These are phyloP conservation scores for Pygocentrus nattereri DNA, from an alignment of 2,797 vertebrate species.

Conservation along the genomic window DNA sequence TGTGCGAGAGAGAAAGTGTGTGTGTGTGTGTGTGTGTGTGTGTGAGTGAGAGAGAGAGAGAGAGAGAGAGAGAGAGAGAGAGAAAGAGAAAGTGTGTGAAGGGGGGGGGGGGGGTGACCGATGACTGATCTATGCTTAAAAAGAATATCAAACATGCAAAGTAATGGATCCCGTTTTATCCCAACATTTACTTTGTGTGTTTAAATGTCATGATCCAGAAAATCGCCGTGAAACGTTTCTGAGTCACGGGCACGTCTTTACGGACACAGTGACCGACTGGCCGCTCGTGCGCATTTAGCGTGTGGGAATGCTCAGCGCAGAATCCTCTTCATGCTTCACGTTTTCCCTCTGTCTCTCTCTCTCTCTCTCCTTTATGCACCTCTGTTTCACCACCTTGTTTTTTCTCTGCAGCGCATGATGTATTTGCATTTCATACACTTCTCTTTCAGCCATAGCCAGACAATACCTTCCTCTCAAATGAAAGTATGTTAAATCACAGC, in stretches of 20 bases:
- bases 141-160: constrained; percentile 34
- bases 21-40: constrained; percentile 38
- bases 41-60: constrained; percentile 23
- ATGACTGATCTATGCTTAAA: constrained; percentile 40
- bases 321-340: constrained; percentile 65
- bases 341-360: constrained; percentile 40
- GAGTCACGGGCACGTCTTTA: constrained; percentile 80
- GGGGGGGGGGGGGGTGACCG: constrained; percentile 9
- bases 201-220: not conserved
- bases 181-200: not conserved
- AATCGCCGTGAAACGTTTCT: constrained; percentile 46
- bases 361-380: not conserved
- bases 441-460: not conserved
- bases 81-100: constrained; percentile 37
- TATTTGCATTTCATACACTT: no score
- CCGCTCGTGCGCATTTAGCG: constrained; percentile 84
- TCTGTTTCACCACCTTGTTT: no score
- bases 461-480: not conserved
- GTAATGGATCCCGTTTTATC: not conserved
- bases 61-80: constrained; percentile 29
- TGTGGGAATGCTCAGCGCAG: constrained; percentile 88
- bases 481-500: not conserved
- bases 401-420: no score
- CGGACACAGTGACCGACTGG: constrained; percentile 87
- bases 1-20: no score